A percentile compares a stretch with the other conserved stretches of the same genome.
Conservation (phyloP, 2,888 invertebrate species). For the Physocephala rufipes region DNA sequence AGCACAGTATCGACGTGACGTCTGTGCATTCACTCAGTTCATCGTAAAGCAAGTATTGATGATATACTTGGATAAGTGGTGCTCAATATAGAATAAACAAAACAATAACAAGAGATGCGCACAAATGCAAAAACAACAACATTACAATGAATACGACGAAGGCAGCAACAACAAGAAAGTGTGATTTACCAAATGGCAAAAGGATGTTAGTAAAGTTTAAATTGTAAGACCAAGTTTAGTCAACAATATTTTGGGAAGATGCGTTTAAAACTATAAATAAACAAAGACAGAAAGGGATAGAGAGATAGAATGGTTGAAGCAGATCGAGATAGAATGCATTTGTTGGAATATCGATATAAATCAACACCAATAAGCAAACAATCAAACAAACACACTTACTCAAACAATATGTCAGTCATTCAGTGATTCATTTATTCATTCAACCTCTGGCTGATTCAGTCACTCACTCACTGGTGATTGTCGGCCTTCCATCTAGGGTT, state of each 20-base stretch:
- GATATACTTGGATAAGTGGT: no score
- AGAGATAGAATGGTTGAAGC: no score
- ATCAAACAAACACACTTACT: constrained; percentile 4
- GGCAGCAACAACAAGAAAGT: no score
- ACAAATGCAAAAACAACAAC: no score
- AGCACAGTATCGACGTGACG: no score
- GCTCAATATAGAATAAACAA: no score
- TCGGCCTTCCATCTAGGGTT: constrained; percentile 46
- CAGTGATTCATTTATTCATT: no score
- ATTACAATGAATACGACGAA: no score
- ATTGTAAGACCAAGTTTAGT: constrained; percentile 20
- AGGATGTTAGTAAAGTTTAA: constrained; percentile 51
- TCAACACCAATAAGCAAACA: background rate
- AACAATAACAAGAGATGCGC: no score
- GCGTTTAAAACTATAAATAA: constrained; percentile 21
- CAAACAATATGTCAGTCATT: constrained; percentile 3
- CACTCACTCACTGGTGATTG: constrained; percentile 19
- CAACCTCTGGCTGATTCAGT: no score
- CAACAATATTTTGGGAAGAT: constrained; percentile 26
- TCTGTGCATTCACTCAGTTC: no score
- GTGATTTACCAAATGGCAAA: constrained; percentile 47
- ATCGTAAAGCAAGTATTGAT: no score
- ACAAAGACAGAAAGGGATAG: background rate
- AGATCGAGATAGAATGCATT: background rate
- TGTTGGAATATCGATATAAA: constrained; percentile 22